Percentiles rank a stretch among this genome's conserved stretches.
Evolutionary conservation across 2,113 vertebrate species (phyloP).

Genomic region (Asarcornis scutulata): DNA sequence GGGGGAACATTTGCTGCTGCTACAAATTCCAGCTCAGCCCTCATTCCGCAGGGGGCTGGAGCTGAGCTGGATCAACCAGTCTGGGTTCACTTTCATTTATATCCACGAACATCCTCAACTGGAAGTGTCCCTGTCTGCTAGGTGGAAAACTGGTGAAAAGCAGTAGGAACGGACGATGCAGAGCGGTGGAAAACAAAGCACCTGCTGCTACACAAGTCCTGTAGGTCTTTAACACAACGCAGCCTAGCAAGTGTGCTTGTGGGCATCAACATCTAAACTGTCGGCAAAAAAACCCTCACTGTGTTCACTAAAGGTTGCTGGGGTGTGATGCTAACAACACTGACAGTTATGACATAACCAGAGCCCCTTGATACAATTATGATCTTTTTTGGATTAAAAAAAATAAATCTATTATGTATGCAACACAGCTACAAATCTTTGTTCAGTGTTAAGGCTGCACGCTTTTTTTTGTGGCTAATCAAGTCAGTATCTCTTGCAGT

Average conservation of each 20-base stretch:
- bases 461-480: background rate
- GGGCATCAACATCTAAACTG: background rate
- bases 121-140: background rate
- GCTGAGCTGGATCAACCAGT: background rate
- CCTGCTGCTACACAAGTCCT: background rate
- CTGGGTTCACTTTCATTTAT: background rate
- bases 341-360: background rate
- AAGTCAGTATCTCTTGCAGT: background rate
- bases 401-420: background rate
- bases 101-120: background rate
- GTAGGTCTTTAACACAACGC: background rate
- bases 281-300: fast-evolving
- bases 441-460: background rate
- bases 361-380: background rate
- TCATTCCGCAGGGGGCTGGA: background rate
- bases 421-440: background rate
- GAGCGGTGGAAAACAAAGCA: fast-evolving
- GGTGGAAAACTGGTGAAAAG: background rate
- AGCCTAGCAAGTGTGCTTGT: background rate
- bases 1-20: background rate
- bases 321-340: background rate
- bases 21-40: background rate
- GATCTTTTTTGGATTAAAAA: background rate
- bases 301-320: background rate
- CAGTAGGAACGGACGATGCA: background rate